A percentile compares a stretch with the other conserved stretches of the same genome.
Evolutionary conservation across 1,140 invertebrate genomes (phyloP).

Genomic region (Drosophila cardini): DNA sequence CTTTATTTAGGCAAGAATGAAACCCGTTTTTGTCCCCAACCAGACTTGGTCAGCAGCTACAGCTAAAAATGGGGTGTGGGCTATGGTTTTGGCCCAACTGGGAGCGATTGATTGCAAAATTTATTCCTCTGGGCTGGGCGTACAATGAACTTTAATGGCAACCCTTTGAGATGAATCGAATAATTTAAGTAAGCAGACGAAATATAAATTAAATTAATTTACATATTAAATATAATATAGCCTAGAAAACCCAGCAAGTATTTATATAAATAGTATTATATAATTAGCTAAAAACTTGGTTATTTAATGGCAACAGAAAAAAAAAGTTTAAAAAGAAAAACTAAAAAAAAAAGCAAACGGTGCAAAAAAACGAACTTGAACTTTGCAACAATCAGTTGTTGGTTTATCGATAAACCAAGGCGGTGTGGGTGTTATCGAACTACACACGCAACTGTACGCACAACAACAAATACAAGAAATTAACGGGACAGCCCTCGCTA

Average conservation of each 20-base stretch:
- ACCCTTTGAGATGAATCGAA: neutral
- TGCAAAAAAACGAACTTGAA: constrained; percentile 19
- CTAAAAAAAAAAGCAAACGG: constrained; percentile 13
- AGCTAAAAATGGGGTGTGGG: constrained; percentile 7
- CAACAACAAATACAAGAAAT: constrained; percentile 34
- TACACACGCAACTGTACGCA: constrained; percentile 12
- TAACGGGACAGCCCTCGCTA: constrained; percentile 12
- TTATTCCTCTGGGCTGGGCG: constrained; percentile 19
- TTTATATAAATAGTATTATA: constrained; percentile 7
- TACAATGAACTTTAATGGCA: constrained; percentile 39
- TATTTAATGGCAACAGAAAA: constrained; percentile 11
- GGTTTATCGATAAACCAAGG: constrained; percentile 10
- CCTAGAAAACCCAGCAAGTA: constrained; percentile 19
- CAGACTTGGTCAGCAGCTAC: constrained; percentile 3
- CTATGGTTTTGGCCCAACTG: neutral
- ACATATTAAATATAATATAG: constrained; percentile 28
- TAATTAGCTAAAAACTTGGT: constrained; percentile 13
- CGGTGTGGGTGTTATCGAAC: constrained; percentile 1
- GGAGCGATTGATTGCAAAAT: constrained; percentile 17
- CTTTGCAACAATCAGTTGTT: constrained; percentile 7
- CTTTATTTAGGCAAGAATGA: constrained; percentile 46
- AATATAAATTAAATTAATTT: neutral
- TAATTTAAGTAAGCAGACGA: constrained; percentile 4
- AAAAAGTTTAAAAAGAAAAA: constrained; percentile 4
- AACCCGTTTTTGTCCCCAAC: constrained; percentile 26